Percentiles rank a stretch among this genome's conserved stretches.
Conservation (phyloP, 2,113 vertebrate genomes). For the Malurus alboscapulatus region DNA sequence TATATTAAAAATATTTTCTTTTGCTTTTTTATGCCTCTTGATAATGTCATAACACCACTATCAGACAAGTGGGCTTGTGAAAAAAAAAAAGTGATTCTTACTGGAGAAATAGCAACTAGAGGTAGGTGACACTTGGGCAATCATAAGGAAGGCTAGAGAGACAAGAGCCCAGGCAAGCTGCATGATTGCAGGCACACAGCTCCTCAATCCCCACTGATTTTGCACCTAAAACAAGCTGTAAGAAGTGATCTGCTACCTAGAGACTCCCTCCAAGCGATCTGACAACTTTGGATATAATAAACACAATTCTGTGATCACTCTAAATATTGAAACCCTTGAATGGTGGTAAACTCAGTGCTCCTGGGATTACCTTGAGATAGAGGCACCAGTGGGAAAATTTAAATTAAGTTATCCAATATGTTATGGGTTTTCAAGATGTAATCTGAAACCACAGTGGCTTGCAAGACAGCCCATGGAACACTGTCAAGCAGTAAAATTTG, state of each 20-base stretch:
- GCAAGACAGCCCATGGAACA: neutral
- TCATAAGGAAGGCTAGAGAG: neutral
- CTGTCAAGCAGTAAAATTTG: neutral
- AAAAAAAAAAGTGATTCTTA: neutral
- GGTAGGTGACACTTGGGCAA: neutral
- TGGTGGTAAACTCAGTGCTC: neutral
- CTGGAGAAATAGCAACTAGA: neutral
- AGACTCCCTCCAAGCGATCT: neutral
- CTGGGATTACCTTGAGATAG: neutral
- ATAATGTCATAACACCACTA: neutral
- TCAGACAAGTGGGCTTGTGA: neutral
- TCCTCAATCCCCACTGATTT: neutral
- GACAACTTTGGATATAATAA: neutral
- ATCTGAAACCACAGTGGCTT: neutral
- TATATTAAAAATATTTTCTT: neutral
- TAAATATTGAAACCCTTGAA: neutral
- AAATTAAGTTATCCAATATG: neutral
- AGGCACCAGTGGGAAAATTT: neutral
- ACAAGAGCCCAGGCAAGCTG: neutral
- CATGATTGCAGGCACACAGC: neutral
- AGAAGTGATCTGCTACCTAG: neutral
- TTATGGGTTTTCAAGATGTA: neutral
- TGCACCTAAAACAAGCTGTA: neutral
- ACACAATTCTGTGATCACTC: neutral
- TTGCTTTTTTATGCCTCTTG: neutral